A percentile compares a stretch with the other conserved stretches of the same genome.
phyloP scores from a whole-genome alignment of 2,888 invertebrate species.

The Rhagium mordax region DNA sequence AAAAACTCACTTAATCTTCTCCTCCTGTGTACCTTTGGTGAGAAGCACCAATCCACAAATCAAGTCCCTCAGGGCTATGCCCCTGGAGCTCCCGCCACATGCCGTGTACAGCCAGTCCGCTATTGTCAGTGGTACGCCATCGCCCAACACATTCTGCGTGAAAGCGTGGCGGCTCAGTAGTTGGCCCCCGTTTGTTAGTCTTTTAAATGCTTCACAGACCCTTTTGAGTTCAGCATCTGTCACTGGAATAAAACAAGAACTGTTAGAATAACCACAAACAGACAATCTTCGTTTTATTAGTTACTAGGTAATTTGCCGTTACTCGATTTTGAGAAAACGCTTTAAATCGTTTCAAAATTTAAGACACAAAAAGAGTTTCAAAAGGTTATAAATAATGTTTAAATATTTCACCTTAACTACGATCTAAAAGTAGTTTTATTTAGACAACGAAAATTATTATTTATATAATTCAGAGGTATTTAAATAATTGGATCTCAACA shows the following conservation, averaged over 20 bases:
- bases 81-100: slow-evolving; percentile 87
- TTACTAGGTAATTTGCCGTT: too few relatives aligned
- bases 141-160: slow-evolving; percentile 88
- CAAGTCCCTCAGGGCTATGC: slow-evolving; percentile 87
- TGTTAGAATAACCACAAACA: neutral
- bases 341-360: too few relatives aligned
- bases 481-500: too few relatives aligned
- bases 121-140: slow-evolving; percentile 86
- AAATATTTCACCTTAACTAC: too few relatives aligned
- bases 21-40: slow-evolving; percentile 87
- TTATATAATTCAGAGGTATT: too few relatives aligned
- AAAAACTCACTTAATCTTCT: slow-evolving; percentile 81
- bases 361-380: too few relatives aligned
- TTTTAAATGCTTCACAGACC: slow-evolving; percentile 90
- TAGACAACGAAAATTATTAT: too few relatives aligned
- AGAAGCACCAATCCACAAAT: slow-evolving; percentile 89
- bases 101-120: slow-evolving; percentile 88
- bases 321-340: too few relatives aligned
- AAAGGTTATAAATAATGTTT: too few relatives aligned
- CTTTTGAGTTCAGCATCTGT: slow-evolving; percentile 87
- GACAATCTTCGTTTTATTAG: too few relatives aligned
- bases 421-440: too few relatives aligned
- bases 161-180: slow-evolving; percentile 84
- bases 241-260: slow-evolving; percentile 73
- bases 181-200: slow-evolving; percentile 82